Conservation (phyloP, 2,797 vertebrate species). For the Oreortyx pictus region DNA sequence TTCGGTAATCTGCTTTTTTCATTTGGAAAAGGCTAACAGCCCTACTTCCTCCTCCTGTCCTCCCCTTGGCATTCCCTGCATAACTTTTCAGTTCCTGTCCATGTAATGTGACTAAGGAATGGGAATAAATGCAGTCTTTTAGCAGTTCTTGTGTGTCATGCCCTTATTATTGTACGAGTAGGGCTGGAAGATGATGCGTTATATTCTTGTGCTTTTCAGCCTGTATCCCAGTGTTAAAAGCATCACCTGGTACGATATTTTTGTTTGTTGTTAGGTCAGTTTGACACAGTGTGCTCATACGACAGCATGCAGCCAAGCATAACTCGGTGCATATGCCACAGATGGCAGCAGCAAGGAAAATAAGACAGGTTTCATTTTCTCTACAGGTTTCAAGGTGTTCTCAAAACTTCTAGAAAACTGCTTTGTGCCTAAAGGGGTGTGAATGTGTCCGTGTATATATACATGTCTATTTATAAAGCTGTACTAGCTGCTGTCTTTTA, state of each 20-base stretch:
- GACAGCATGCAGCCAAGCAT: slow-evolving; percentile 34
- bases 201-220: slow-evolving; percentile 20
- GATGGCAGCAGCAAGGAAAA: slow-evolving; percentile 41
- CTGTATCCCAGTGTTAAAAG: slow-evolving; percentile 11
- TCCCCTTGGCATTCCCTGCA: not conserved
- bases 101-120: not conserved
- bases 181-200: not conserved
- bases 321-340: slow-evolving; percentile 21
- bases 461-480: not conserved
- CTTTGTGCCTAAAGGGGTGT: not conserved
- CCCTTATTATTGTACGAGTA: slow-evolving; percentile 5
- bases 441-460: not conserved
- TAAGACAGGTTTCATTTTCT: slow-evolving; percentile 24
- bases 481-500: not conserved
- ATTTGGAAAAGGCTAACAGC: slow-evolving; percentile 1
- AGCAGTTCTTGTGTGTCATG: slow-evolving; percentile 5
- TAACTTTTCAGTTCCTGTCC: not conserved
- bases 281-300: slow-evolving; percentile 35
- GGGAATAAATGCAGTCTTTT: slow-evolving; percentile 10
- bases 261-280: slow-evolving; percentile 52
- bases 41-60: not conserved
- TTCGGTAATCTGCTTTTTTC: not conserved
- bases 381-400: slow-evolving; percentile 32
- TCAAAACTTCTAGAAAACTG: slow-evolving; percentile 13
- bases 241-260: slow-evolving; percentile 33